Evolutionary conservation across 2,888 invertebrate genomes (phyloP).

Genomic region (Diachrysia chrysitis): DNA sequence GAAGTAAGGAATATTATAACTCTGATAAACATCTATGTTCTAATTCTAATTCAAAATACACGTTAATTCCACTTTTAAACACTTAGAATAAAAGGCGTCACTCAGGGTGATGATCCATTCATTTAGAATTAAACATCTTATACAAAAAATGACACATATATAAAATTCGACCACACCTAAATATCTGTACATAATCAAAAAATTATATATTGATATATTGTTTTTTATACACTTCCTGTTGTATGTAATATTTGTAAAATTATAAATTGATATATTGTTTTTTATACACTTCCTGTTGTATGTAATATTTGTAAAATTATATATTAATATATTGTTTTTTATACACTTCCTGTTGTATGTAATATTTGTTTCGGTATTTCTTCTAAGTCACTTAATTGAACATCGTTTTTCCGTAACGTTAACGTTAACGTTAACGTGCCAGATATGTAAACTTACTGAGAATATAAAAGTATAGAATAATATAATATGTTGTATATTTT

Average conservation of each 20-base stretch:
- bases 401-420: constrained; percentile 20
- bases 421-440: too few species aligned
- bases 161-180: constrained; percentile 73
- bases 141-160: constrained; percentile 66
- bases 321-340: too few species aligned
- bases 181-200: constrained; percentile 70
- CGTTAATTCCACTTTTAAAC: constrained; percentile 56
- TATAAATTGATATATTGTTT: too few species aligned
- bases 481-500: constrained; percentile 40
- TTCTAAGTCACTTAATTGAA: constrained; percentile 42
- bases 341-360: constrained; percentile 36
- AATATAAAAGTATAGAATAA: constrained; percentile 38
- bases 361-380: constrained; percentile 53
- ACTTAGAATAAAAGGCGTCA: constrained; percentile 61
- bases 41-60: constrained; percentile 57
- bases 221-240: too few species aligned
- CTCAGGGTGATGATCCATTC: constrained; percentile 45
- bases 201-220: constrained; percentile 79
- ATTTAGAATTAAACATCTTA: constrained; percentile 57
- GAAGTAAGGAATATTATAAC: constrained; percentile 52
- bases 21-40: constrained; percentile 56
- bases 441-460: constrained; percentile 52
- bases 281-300: too few species aligned
- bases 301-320: too few species aligned
- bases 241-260: too few species aligned